phyloP scores from a whole-genome alignment of 1,140 invertebrate species.

The Chironomus tepperi region DNA sequence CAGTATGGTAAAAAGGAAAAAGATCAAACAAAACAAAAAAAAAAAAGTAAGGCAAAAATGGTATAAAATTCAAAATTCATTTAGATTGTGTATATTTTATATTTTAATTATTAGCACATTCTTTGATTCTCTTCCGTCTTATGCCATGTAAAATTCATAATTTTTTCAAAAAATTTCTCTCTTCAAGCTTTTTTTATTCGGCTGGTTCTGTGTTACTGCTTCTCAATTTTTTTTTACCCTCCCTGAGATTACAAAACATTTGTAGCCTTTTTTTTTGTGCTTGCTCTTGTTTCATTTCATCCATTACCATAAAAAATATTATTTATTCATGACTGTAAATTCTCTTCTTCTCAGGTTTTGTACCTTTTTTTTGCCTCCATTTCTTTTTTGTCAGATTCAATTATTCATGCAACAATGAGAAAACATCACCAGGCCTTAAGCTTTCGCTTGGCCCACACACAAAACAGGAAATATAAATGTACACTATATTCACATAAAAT shows the following conservation, averaged over 20 bases:
- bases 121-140: background rate
- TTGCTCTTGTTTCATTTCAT: background rate
- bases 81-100: background rate
- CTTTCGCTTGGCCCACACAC: background rate
- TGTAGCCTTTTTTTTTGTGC: conserved; percentile 12
- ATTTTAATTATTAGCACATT: background rate
- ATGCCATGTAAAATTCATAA: background rate
- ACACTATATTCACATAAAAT: no score
- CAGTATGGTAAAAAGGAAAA: no score
- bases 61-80: background rate
- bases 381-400: conserved; percentile 19
- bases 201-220: no score
- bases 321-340: conserved; percentile 22
- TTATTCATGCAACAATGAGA: conserved; percentile 22
- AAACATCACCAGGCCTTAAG: background rate
- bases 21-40: no score
- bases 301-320: conserved; percentile 3
- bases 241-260: conserved; percentile 10
- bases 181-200: background rate
- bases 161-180: background rate
- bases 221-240: background rate
- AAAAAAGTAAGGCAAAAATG: no score
- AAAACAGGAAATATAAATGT: background rate
- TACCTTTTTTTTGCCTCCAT: background rate
- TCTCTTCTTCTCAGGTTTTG: background rate